These are phyloP conservation scores for Prosapia bicincta DNA, from an alignment of 2,888 invertebrate genomes.

Conservation along the genomic window DNA sequence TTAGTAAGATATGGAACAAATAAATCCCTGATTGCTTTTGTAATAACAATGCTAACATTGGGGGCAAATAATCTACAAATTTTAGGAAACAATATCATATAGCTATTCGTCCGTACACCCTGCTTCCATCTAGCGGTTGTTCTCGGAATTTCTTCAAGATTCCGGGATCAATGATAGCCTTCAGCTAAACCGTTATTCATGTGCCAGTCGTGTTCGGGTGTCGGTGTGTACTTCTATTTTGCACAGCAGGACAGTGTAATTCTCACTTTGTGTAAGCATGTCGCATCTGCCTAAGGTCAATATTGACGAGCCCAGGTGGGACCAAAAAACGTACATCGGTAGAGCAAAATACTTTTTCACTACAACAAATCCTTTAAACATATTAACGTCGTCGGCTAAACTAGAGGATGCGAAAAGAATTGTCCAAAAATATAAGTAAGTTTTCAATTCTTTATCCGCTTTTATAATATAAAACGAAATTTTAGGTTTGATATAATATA, in stretches of 20 bases:
- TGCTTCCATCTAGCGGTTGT: background rate
- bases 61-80: too few species aligned
- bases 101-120: too few species aligned
- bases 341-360: constrained; percentile 88
- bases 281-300: constrained; percentile 49
- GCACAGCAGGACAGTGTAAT: background rate
- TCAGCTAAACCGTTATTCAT: background rate
- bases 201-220: background rate
- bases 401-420: constrained; percentile 76
- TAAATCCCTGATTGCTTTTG: too few species aligned
- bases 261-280: background rate
- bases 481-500: too few species aligned
- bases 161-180: background rate
- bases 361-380: constrained; percentile 91
- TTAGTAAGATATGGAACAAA: too few species aligned
- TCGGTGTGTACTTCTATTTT: background rate
- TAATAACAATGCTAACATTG: too few species aligned
- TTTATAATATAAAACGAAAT: too few species aligned
- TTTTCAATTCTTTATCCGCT: background rate
- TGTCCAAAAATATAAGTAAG: constrained; percentile 75
- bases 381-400: constrained; percentile 64
- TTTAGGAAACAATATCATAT: too few species aligned
- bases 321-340: constrained; percentile 85
- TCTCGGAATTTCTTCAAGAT: background rate
- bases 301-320: constrained; percentile 84